These are phyloP conservation scores for Okapia johnstoni DNA, from an alignment of 2,113 vertebrate genomes.

Conservation along the genomic window DNA sequence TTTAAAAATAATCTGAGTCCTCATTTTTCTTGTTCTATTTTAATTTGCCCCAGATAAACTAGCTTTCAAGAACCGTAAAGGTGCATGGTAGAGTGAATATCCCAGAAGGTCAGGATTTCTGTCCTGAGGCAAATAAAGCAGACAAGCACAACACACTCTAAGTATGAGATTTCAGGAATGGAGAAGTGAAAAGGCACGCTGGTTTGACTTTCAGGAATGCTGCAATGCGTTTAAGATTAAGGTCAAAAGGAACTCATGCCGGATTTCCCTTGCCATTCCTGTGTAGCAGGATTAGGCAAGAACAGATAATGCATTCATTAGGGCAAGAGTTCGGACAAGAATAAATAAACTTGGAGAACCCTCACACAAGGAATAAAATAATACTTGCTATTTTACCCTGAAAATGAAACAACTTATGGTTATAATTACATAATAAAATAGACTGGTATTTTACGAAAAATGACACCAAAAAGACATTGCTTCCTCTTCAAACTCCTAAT, in stretches of 20 bases:
- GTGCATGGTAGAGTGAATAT: background rate
- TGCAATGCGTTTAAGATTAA: constrained; percentile 29
- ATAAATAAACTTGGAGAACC: constrained; percentile 48
- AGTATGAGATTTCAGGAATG: constrained; percentile 49
- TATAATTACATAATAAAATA: constrained; percentile 56
- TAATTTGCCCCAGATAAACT: background rate
- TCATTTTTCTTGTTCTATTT: background rate
- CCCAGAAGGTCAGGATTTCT: constrained; percentile 32
- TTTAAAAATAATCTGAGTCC: background rate
- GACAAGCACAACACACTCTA: constrained; percentile 8
- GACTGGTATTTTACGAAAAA: background rate
- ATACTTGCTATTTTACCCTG: constrained; percentile 38
- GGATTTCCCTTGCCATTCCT: constrained; percentile 40
- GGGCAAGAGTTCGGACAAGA: constrained; percentile 41
- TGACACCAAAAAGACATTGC: constrained; percentile 22
- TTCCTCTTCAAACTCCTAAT: background rate
- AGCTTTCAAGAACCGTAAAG: constrained; percentile 3
- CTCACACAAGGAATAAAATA: background rate
- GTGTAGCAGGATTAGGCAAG: background rate
- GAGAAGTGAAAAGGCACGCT: constrained; percentile 15
- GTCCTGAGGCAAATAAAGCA: constrained; percentile 38
- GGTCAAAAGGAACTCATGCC: constrained; percentile 15
- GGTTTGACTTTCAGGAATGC: constrained; percentile 65
- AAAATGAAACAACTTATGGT: constrained; percentile 47
- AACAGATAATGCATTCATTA: constrained; percentile 56